phyloP scores from a whole-genome alignment of 2,797 vertebrate species.

The Scleropages formosus region DNA sequence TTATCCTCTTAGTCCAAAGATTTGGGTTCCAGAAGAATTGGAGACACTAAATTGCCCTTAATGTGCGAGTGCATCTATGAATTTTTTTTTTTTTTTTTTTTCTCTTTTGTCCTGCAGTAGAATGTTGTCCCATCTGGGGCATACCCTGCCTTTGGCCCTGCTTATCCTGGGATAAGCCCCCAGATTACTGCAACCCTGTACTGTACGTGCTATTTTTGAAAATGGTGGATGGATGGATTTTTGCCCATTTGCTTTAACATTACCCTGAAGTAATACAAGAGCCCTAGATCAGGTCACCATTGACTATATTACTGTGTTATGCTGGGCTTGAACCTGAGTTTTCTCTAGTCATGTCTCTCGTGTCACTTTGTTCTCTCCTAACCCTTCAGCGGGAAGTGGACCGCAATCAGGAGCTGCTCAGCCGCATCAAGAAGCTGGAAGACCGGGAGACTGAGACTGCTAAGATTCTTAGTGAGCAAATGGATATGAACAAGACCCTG shows the following conservation, averaged over 20 bases:
- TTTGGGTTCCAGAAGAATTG: too few relatives aligned
- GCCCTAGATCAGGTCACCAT: not conserved
- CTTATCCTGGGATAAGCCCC: too few relatives aligned
- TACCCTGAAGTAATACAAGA: not conserved
- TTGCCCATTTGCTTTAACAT: too few relatives aligned
- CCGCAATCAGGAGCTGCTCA: constrained; percentile 81
- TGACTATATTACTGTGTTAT: not conserved
- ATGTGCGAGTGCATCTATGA: not conserved
- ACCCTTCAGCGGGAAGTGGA: constrained; percentile 80
- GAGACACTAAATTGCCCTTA: too few relatives aligned
- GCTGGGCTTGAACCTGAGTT: not conserved
- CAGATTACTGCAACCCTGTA: too few relatives aligned
- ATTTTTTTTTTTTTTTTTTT: too few relatives aligned
- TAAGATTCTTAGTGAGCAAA: constrained; percentile 74
- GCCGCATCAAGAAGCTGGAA: constrained; percentile 77
- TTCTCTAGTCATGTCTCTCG: not conserved
- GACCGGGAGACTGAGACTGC: constrained; percentile 72
- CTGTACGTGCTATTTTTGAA: too few relatives aligned
- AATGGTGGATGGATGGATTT: too few relatives aligned
- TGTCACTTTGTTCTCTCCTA: not conserved
- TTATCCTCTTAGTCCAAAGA: too few relatives aligned
- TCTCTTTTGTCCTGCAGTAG: too few relatives aligned
- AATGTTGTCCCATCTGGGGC: too few relatives aligned
- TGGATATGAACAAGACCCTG: constrained; percentile 68
- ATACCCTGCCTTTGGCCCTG: too few relatives aligned